Base-by-base conservation (phyloP, 1,140 invertebrate genomes). In the Teleopsis dalmanni region DNA sequence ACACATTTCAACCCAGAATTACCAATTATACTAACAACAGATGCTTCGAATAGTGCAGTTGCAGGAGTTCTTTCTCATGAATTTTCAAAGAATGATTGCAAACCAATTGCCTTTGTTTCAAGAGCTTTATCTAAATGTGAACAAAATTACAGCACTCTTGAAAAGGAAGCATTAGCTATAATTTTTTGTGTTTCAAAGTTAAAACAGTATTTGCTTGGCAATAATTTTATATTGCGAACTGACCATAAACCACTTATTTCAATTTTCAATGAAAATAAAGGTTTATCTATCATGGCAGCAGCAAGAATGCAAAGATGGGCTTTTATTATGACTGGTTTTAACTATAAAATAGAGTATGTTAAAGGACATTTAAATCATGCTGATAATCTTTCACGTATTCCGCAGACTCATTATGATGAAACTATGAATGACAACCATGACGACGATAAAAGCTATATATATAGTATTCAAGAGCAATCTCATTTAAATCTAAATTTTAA, bases 151-250 rank as follows among this genome's bases (percentile, higher is more conserved):
- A 50, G 67, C 8, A 72, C 75, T 50, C 72, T 77, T 22, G 74
- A 82, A 26, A 76, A 72, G 54, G 77, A 82, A 64, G 73, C 72
- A 7, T 53, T 76, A n/a, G 68, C 71, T 3, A 71, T 81, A 10
- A 50, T 78, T 2, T 80, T n/a, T n/a, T n/a, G n/a, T n/a, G n/a
- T n/a, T n/a, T n/a, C n/a, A n/a, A n/a, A n/a, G n/a, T n/a, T n/a
- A n/a, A 64, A 76, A 26, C 54, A 75, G 26, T 81, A 74, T 55
- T 43, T 82, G 4, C 72, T 63, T 55, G 77, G 78, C 23, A 51
- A 64, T 14, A 40, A 60, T 16, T 81, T 80, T 62, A 59, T 57
- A 7, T 50, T 78, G 11, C 48, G 59, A 31, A 76, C 73, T 2
- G 77, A 79, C 48, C 73, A 78, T 50, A 65, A 73, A 48, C 76